Conservation (phyloP, 1,140 invertebrate species). For the Oncopodura yosiiana region DNA sequence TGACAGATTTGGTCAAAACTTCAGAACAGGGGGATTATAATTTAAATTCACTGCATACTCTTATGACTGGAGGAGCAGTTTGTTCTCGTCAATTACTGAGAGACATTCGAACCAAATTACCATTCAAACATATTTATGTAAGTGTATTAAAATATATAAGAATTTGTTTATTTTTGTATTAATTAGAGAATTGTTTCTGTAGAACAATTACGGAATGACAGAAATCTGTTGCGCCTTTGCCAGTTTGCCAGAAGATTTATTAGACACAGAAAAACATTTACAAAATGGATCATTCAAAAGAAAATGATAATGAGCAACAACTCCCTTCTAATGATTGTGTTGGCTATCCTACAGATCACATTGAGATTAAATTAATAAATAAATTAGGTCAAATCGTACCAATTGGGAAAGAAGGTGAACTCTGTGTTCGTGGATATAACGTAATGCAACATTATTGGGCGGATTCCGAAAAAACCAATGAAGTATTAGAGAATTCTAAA, state of each 20-base stretch:
- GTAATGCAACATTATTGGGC: slow-evolving; percentile 53
- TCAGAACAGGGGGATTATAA: slow-evolving; percentile 39
- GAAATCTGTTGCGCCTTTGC: slow-evolving; percentile 8
- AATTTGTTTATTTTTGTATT: background rate
- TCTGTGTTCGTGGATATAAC: slow-evolving; percentile 48
- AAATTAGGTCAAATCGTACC: slow-evolving; percentile 43
- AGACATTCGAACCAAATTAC: slow-evolving; percentile 15
- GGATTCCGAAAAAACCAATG: slow-evolving; percentile 48
- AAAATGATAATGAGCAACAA: slow-evolving; percentile 1
- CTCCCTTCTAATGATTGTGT: slow-evolving; percentile 10
- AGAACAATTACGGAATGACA: slow-evolving; percentile 12
- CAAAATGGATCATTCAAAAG: no score
- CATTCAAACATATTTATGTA: slow-evolving; percentile 44
- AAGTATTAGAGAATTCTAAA: slow-evolving; percentile 55
- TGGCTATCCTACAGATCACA: slow-evolving; percentile 14
- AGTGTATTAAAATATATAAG: slow-evolving; percentile 8
- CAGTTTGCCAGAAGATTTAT: slow-evolving; percentile 6
- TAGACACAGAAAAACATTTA: no score
- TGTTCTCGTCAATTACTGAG: slow-evolving; percentile 15
- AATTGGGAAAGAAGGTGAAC: slow-evolving; percentile 46
- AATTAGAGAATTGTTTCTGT: background rate
- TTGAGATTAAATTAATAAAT: slow-evolving; percentile 41
- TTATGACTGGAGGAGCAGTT: slow-evolving; percentile 13
- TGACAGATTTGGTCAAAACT: slow-evolving; percentile 63
- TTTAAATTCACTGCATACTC: slow-evolving; percentile 37